A percentile compares a stretch with the other conserved stretches of the same genome.
phyloP scores from a whole-genome alignment of 2,888 invertebrate genomes.

The Yponomeuta plumbellus region DNA sequence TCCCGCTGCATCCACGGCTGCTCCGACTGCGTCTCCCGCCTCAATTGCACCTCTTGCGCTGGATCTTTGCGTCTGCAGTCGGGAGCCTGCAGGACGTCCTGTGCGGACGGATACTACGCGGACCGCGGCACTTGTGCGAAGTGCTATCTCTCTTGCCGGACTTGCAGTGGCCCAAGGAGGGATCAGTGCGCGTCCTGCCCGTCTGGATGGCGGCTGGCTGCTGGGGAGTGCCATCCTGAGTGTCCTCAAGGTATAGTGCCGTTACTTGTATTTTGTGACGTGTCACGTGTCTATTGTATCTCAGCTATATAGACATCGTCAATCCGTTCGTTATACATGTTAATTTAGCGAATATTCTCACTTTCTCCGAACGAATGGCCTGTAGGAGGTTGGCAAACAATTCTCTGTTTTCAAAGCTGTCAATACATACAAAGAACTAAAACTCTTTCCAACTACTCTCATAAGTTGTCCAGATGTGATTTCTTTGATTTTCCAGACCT shows the following conservation, averaged over 20 bases:
- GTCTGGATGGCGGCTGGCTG: constrained; percentile 86
- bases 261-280: neutral
- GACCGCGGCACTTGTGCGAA: constrained; percentile 89
- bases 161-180: constrained; percentile 89
- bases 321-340: too few species aligned
- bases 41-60: constrained; percentile 88
- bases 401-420: too few species aligned
- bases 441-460: too few species aligned
- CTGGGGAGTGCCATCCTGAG: constrained; percentile 89
- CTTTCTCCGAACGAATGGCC: too few species aligned
- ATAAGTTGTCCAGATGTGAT: too few species aligned
- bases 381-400: too few species aligned
- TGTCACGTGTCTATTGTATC: neutral
- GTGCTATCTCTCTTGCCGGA: constrained; percentile 89
- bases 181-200: constrained; percentile 92
- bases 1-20: constrained; percentile 88
- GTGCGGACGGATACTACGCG: constrained; percentile 87
- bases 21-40: constrained; percentile 83
- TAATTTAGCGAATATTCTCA: too few species aligned
- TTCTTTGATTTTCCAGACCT: too few species aligned
- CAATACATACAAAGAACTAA: too few species aligned
- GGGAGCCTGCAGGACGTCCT: constrained; percentile 88
- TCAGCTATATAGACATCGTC: too few species aligned
- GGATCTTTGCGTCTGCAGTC: constrained; percentile 86
- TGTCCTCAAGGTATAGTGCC: constrained; percentile 82